Percentiles rank a stretch among this genome's conserved stretches.
Evolutionary conservation across 2,113 vertebrate species (phyloP).

Genomic region (Chelonoidis abingdonii): DNA sequence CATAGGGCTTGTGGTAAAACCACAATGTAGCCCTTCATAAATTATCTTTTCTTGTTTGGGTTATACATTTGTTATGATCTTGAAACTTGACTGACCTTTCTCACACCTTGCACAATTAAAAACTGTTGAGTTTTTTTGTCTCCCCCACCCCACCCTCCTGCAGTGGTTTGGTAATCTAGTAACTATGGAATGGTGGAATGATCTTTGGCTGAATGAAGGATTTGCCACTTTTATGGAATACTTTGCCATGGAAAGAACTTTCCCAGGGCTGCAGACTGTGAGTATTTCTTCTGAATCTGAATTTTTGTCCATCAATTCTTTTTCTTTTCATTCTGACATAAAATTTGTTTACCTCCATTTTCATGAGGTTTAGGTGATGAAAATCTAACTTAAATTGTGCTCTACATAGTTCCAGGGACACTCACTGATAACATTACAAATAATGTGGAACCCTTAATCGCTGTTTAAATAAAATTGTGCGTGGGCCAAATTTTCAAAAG

Average conservation of each 20-base stretch:
- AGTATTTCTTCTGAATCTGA: conserved; percentile 63
- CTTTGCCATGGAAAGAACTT: conserved; percentile 83
- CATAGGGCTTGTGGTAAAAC: background rate
- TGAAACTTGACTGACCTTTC: background rate
- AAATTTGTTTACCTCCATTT: background rate
- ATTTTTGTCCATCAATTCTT: background rate
- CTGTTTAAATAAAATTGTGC: background rate
- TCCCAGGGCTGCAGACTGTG: conserved; percentile 86
- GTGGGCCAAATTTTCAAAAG: background rate
- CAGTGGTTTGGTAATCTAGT: conserved; percentile 99
- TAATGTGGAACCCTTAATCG: background rate
- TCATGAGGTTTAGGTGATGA: background rate
- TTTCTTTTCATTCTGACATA: background rate
- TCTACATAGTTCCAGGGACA: background rate
- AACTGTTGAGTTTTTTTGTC: background rate
- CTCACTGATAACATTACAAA: background rate
- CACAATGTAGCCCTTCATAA: background rate
- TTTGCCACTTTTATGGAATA: conserved; percentile 98
- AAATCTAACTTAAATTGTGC: fast-evolving
- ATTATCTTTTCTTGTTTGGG: background rate
- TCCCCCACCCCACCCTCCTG: background rate
- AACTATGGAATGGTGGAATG: conserved; percentile 98
- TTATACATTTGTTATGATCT: background rate
- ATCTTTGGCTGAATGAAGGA: conserved; percentile 97
- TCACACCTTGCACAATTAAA: background rate